Percentiles rank a stretch among this genome's conserved stretches.
phyloP scores from a whole-genome alignment of 2,888 invertebrate species.

The Deilephila porcellus region DNA sequence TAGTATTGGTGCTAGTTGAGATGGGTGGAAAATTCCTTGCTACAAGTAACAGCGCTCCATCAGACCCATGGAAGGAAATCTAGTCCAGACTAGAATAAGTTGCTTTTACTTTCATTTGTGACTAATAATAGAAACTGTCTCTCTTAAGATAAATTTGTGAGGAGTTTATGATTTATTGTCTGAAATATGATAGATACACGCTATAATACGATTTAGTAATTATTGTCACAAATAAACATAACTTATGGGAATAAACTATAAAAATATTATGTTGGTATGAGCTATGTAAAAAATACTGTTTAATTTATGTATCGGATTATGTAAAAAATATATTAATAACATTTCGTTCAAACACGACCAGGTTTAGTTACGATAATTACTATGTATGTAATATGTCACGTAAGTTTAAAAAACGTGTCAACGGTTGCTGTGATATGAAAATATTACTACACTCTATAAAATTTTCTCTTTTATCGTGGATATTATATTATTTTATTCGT shows the following conservation, averaged over 20 bases:
- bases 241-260: too few relatives aligned
- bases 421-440: not conserved
- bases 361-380: not conserved
- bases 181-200: too few relatives aligned
- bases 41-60: not conserved
- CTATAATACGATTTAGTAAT: too few relatives aligned
- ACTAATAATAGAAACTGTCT: conserved; percentile 22
- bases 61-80: conserved; percentile 17
- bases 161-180: not conserved
- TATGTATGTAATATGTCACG: not conserved
- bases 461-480: not conserved
- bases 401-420: conserved; percentile 19
- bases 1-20: not conserved
- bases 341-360: not conserved
- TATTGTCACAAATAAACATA: too few relatives aligned
- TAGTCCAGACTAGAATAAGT: conserved; percentile 10
- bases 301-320: not conserved
- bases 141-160: not conserved
- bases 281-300: too few relatives aligned
- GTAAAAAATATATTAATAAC: not conserved
- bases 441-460: not conserved
- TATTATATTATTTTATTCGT: not conserved
- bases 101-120: conserved; percentile 25
- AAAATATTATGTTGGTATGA: too few relatives aligned
- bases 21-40: not conserved